Conservation (phyloP, 2,888 invertebrate species). For the Rhyacophila evoluta region DNA sequence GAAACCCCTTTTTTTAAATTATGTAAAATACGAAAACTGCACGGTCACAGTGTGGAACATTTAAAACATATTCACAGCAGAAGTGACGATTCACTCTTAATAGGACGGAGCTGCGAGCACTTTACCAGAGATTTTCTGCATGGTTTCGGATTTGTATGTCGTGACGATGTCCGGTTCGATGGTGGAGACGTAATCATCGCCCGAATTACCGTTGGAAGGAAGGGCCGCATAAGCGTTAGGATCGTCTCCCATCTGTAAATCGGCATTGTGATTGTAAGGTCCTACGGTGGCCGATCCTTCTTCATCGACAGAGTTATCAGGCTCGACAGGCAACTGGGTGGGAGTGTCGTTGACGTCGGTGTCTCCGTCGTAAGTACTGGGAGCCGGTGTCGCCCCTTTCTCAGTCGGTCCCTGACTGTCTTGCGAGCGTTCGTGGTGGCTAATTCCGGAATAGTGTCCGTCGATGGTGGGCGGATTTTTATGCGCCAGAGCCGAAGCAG, state of each 20-base stretch:
- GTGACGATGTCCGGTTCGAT: conserved; percentile 72
- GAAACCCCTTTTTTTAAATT: conserved; percentile 15
- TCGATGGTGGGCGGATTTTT: conserved; percentile 73
- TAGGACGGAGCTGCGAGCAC: conserved; percentile 70
- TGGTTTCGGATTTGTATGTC: conserved; percentile 63
- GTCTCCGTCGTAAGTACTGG: conserved; percentile 56
- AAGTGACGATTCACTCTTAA: conserved; percentile 58
- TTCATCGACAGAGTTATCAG: conserved; percentile 59
- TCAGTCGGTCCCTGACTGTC: conserved; percentile 54
- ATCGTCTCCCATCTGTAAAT: conserved; percentile 69
- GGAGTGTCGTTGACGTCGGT: conserved; percentile 61
- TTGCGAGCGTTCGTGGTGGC: conserved; percentile 57
- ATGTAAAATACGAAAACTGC: conserved; percentile 32
- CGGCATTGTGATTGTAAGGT: conserved; percentile 72
- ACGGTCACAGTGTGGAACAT: conserved; percentile 38
- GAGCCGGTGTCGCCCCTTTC: conserved; percentile 49
- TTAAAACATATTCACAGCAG: conserved; percentile 42
- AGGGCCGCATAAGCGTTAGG: conserved; percentile 68
- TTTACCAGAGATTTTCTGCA: conserved; percentile 66
- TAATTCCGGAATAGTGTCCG: conserved; percentile 71
- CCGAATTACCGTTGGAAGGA: conserved; percentile 62
- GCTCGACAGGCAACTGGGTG: conserved; percentile 59
- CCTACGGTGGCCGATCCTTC: conserved; percentile 69
- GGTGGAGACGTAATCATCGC: conserved; percentile 68
- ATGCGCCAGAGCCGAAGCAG: conserved; percentile 63